Evolutionary conservation across 2,797 vertebrate genomes (phyloP).

Genomic region (Sitta carolinensis): DNA sequence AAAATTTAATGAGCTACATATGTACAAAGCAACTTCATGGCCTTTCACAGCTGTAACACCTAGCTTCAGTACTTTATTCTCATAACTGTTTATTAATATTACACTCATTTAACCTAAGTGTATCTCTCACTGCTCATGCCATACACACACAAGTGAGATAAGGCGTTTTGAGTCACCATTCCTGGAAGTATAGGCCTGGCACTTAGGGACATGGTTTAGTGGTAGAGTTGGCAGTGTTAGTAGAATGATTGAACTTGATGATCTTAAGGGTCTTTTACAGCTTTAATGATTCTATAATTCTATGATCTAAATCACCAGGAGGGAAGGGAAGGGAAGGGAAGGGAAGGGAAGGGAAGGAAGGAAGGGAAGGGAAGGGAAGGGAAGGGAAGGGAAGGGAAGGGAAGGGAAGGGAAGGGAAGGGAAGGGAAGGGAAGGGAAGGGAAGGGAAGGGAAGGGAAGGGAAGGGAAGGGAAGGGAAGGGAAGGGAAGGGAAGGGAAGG

Average conservation of each 20-base stretch:
- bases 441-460: too few species aligned
- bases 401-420: too few species aligned
- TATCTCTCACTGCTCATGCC: not conserved
- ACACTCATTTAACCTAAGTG: not conserved
- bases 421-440: too few species aligned
- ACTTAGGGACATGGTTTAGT: not conserved
- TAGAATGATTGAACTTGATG: not conserved
- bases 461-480: too few species aligned
- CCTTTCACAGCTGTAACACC: not conserved
- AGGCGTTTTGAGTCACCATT: not conserved
- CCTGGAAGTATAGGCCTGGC: fast-evolving
- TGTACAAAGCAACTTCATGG: not conserved
- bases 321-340: too few species aligned
- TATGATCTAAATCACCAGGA: not conserved
- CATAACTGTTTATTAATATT: not conserved
- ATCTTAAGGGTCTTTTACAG: not conserved
- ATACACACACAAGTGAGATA: not conserved
- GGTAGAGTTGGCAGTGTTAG: not conserved
- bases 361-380: too few species aligned
- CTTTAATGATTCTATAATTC: not conserved
- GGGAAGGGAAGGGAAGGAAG: too few species aligned
- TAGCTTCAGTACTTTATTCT: not conserved
- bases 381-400: too few species aligned
- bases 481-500: too few species aligned
- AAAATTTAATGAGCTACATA: not conserved